Evolutionary conservation across 2,888 invertebrate species (phyloP), one percentile per base, ranked within the genome.

Genomic region (Acanthosoma haemorrhoidale): DNA sequence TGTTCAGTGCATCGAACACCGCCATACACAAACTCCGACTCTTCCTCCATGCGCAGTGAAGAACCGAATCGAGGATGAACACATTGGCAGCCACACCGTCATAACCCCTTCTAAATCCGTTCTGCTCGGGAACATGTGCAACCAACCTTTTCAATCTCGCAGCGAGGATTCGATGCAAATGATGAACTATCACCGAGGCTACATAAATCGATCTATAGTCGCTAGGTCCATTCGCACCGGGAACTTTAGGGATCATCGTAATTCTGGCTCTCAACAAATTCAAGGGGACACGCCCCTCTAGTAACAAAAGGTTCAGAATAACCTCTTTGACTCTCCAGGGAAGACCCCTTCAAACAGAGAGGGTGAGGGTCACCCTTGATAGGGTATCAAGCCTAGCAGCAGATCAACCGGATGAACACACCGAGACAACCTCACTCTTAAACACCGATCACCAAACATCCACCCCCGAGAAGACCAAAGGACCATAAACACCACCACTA

Each of bases 21-120:
- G 69, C 38, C 61, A 79, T 78, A 16, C 77, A 77, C 67, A 79
- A 76, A 0, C 76, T 78, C 72, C 81, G 81, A 73, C 80, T 81
- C 3, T 81, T 81, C 74, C 81, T 82, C 13, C 79, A 77, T 31
- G 82, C 78, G 6, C 8, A 31, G 74, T 82, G 81, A 18, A 29
- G 31, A 31, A 63, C 60, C 5, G 60, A 4, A 15, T 60, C 34
- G 13, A 60, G 32, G 11, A 60, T 4, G 21, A 60, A 60, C 9
- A 60, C 60, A 60, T n/a, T n/a, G n/a, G n/a, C n/a, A n/a, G n/a
- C n/a, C n/a, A n/a, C n/a, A n/a, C n/a, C n/a, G n/a, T n/a, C n/a
- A n/a, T n/a, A n/a, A n/a, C n/a, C n/a, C n/a, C n/a, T n/a, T n/a
- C n/a, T n/a, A n/a, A n/a, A n/a, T n/a, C n/a, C n/a, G n/a, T n/a